Evolutionary conservation across 1,140 invertebrate species (phyloP), one percentile per base, ranked within the genome.

Genomic region (Campoletis sonorensis): DNA sequence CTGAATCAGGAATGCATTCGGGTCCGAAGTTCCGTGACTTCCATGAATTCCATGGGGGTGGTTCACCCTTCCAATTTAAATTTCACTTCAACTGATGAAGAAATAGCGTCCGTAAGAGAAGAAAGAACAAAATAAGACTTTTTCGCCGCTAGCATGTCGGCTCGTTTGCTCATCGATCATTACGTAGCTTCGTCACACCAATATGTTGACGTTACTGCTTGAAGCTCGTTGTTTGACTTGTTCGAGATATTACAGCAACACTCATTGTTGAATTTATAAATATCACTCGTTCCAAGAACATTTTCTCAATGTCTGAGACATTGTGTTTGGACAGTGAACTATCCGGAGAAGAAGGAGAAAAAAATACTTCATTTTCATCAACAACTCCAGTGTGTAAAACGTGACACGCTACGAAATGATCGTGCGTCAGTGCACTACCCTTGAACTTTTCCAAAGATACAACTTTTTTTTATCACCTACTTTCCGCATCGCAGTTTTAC

Each of bases 1-100:
- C 98, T 0, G 98, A 99, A 92, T 94, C 95, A 7, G 93, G 93
- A 58, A 93, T 94, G 68, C 94, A 94, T 78, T 91, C 93, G 83
- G 95, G 95, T 58, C 97, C 96, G 86, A 96, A 96, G 92, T 96
- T 96, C 90, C 94, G 94, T 85, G 92, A 94, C 72, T 98, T 98
- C 90, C 96, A 98, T 86, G 95, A 96, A 91, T 98, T 98, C 94
- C 96, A 97, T 85, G 51, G 40, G 11, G 40, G 51, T 8, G 96
- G 95, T 82, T 94, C 95, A 86, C 96, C 96, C 88, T 99, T 98
- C 94, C 97, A 98, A 87, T 99, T 99, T 91, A 98, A 98, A 93
- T 99, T 99, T 93, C 97, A 99, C 90, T 99, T 97, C 89, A 96
- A 97, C 92, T 96, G 54, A 71, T 30, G 10, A 75, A 33, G 23